Conservation (phyloP, 2,888 invertebrate species). For the Sarcophaga subvicina region DNA sequence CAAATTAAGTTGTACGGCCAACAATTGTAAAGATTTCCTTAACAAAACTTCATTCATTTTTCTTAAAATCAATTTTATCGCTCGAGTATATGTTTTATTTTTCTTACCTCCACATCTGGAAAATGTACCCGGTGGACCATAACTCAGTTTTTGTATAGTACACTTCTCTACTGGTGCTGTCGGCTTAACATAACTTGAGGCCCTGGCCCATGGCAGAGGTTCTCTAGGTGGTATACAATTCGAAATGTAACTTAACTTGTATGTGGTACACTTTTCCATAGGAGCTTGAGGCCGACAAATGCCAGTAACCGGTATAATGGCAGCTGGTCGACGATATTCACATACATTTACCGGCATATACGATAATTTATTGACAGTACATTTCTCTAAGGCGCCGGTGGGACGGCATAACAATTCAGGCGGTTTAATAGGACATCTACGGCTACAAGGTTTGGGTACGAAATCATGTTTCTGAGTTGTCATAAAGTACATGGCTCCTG, state of each 20-base stretch:
- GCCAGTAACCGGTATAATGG: constrained; percentile 77
- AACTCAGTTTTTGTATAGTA: constrained; percentile 86
- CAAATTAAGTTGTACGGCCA: too few species aligned
- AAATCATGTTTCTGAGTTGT: constrained; percentile 90
- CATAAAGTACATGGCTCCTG: constrained; percentile 87
- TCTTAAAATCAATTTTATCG: too few species aligned
- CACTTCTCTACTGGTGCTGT: constrained; percentile 80
- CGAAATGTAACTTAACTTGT: constrained; percentile 84
- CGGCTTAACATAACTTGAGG: constrained; percentile 75
- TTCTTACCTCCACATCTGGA: constrained; percentile 77
- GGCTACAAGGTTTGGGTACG: constrained; percentile 84
- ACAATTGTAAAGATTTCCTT: too few species aligned
- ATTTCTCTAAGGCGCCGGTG: constrained; percentile 76
- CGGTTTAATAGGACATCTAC: constrained; percentile 76
- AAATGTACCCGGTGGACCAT: constrained; percentile 83
- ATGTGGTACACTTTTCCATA: constrained; percentile 82
- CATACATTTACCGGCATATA: constrained; percentile 80
- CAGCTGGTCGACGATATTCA: constrained; percentile 72
- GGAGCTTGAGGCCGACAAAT: constrained; percentile 75
- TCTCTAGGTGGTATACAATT: constrained; percentile 80
- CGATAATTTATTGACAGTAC: constrained; percentile 79
- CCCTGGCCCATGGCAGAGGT: constrained; percentile 77
- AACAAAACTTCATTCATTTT: too few species aligned
- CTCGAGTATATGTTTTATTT: neutral
- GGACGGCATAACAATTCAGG: constrained; percentile 75